Evolutionary conservation across 2,888 invertebrate species (phyloP).

Genomic region (Eilema griseolum): DNA sequence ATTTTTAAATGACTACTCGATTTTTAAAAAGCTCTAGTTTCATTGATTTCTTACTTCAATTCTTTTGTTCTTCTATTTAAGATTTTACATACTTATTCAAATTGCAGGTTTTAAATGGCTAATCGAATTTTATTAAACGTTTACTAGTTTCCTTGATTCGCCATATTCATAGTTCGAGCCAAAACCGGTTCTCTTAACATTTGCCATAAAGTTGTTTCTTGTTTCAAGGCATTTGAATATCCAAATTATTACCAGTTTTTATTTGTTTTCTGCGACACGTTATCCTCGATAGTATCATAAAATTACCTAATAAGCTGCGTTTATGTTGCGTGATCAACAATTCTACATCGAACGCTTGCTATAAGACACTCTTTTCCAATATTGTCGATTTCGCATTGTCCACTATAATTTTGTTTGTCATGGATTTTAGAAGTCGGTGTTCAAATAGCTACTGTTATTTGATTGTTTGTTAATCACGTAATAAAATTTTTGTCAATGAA

Average conservation of each 20-base stretch:
- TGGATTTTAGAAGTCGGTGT: neutral
- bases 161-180: slow-evolving; percentile 1
- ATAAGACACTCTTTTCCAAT: slow-evolving; percentile 12
- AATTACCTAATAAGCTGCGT: slow-evolving; percentile 37
- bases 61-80: neutral
- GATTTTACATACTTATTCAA: neutral
- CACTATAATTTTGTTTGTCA: neutral
- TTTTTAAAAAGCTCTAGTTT: neutral
- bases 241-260: neutral
- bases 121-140: neutral
- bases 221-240: neutral
- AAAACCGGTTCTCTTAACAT: slow-evolving; percentile 9
- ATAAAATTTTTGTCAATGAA: slow-evolving; percentile 2
- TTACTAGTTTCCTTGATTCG: slow-evolving; percentile 4
- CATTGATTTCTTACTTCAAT: neutral
- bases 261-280: neutral
- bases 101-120: neutral
- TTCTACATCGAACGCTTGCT: slow-evolving; percentile 22
- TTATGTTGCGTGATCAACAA: slow-evolving; percentile 38
- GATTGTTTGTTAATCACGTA: neutral
- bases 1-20: neutral
- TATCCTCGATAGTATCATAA: slow-evolving; percentile 4
- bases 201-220: slow-evolving; percentile 8
- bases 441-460: neutral
- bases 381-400: neutral